Evolutionary conservation across 1,140 invertebrate genomes (phyloP).

Genomic region (Nylanderia fulva): DNA sequence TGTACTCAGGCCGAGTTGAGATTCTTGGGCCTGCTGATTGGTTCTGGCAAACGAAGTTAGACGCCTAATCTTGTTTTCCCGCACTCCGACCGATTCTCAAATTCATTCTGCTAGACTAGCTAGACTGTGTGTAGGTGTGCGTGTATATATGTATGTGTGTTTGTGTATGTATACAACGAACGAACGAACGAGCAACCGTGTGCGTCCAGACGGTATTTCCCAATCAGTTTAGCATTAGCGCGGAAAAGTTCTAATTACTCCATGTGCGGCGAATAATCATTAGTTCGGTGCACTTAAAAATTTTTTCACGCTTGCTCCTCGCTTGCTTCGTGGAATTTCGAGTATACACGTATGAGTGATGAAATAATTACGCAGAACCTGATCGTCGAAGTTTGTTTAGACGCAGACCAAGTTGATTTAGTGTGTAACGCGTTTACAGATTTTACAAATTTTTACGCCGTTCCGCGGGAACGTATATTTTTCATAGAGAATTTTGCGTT

Average conservation of each 20-base stretch:
- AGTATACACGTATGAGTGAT: constrained; percentile 28
- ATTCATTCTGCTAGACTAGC: constrained; percentile 74
- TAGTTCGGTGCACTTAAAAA: constrained; percentile 71
- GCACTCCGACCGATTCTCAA: constrained; percentile 76
- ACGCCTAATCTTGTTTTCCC: constrained; percentile 81
- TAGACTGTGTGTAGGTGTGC: neutral
- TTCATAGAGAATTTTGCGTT: neutral
- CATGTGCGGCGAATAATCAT: constrained; percentile 79
- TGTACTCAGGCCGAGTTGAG: constrained; percentile 72
- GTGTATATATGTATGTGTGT: neutral
- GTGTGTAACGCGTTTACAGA: neutral
- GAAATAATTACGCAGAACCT: constrained; percentile 55
- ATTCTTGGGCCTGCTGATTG: constrained; percentile 81
- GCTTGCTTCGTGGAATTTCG: constrained; percentile 10
- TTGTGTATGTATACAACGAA: too few species aligned
- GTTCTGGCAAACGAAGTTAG: constrained; percentile 82
- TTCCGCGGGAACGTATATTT: neutral
- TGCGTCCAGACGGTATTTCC: constrained; percentile 70
- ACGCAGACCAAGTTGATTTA: neutral
- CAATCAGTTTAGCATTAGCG: constrained; percentile 82
- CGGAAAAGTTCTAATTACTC: constrained; percentile 82
- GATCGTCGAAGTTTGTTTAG: constrained; percentile 39
- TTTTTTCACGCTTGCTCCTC: constrained; percentile 57
- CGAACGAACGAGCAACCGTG: constrained; percentile 47
- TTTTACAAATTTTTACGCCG: constrained; percentile 28